Conservation (phyloP, 1,140 invertebrate species). For the Apis dorsata region DNA sequence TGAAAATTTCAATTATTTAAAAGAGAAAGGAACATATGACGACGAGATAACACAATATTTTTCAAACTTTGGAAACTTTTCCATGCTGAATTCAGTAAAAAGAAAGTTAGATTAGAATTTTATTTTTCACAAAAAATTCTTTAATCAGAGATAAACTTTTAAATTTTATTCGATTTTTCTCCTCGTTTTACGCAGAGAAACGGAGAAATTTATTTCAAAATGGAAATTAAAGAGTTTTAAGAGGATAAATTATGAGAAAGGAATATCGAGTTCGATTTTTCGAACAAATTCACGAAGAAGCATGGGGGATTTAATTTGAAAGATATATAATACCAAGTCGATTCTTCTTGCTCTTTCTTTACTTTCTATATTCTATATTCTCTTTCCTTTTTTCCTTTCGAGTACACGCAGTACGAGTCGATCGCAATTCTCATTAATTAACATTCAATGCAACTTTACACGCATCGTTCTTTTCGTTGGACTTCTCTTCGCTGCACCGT, state of each 20-base stretch:
- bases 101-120: no score
- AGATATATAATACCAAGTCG: conserved; percentile 19
- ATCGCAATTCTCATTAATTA: conserved; percentile 36
- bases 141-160: no score
- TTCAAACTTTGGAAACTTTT: no score
- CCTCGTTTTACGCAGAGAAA: neutral
- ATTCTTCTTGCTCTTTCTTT: conserved; percentile 5
- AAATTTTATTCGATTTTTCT: no score
- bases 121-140: no score
- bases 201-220: neutral
- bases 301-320: conserved; percentile 71
- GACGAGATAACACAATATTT: no score
- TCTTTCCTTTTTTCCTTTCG: conserved; percentile 53
- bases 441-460: conserved; percentile 16
- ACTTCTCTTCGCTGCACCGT: neutral
- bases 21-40: no score
- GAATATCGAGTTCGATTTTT: conserved; percentile 25
- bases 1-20: no score
- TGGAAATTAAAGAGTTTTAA: neutral
- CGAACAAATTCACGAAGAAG: conserved; percentile 17
- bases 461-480: neutral
- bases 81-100: no score
- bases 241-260: conserved; percentile 47
- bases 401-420: conserved; percentile 23
- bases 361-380: conserved; percentile 54